Evolutionary conservation across 2,888 invertebrate species (phyloP).

Genomic region (Pristionchus exspectatus): DNA sequence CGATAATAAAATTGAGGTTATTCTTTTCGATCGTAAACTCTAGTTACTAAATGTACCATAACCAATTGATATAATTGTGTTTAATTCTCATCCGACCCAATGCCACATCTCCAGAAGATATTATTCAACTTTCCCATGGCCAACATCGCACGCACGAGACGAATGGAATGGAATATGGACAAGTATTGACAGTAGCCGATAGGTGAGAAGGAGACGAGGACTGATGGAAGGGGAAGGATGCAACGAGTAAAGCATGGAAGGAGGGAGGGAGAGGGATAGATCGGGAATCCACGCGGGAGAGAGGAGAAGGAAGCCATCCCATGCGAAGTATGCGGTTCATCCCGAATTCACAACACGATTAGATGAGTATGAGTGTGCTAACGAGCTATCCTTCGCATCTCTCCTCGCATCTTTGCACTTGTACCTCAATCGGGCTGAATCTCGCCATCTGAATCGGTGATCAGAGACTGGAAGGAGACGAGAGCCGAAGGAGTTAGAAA

Average conservation of each 20-base stretch:
- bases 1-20: too few relatives aligned
- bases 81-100: background rate
- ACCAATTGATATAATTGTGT: background rate
- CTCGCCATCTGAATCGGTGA: conserved; percentile 25
- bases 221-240: conserved; percentile 45
- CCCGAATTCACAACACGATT: background rate
- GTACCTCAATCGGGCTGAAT: conserved; percentile 44
- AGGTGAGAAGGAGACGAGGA: conserved; percentile 42
- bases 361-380: background rate
- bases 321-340: background rate
- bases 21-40: too few relatives aligned
- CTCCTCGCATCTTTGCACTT: background rate
- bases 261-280: background rate
- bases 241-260: background rate
- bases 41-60: background rate
- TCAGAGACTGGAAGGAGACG: background rate
- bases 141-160: background rate
- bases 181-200: conserved; percentile 35
- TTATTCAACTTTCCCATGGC: background rate
- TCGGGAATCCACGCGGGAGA: conserved; percentile 14
- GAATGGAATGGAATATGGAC: background rate
- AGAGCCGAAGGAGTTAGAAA: background rate
- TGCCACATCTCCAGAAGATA: background rate
- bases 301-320: background rate
- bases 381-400: conserved; percentile 11